phyloP scores from a whole-genome alignment of 2,797 vertebrate species.

The Euthynnus affinis region DNA sequence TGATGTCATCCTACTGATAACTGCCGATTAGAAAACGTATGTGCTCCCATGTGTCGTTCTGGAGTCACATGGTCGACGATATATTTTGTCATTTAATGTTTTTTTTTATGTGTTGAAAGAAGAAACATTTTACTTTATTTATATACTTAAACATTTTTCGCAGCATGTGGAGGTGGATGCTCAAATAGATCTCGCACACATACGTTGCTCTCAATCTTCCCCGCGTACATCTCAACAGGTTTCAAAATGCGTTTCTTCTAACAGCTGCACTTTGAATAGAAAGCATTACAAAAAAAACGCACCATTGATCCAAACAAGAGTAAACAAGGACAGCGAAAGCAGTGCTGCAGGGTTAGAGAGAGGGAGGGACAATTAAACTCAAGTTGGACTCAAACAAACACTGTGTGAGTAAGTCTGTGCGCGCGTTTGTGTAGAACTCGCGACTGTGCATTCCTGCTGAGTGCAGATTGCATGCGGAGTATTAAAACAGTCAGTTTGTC shows the following conservation, averaged over 20 bases:
- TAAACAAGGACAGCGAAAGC: neutral
- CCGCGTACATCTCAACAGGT: neutral
- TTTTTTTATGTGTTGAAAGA: too few species aligned
- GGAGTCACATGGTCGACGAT: too few species aligned
- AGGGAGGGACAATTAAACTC: neutral
- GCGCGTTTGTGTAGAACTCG: neutral
- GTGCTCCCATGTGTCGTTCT: too few species aligned
- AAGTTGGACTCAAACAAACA: constrained; percentile 3
- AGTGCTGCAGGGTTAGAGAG: neutral
- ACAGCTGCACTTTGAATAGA: constrained; percentile 7
- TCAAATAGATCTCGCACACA: neutral
- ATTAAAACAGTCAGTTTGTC: neutral
- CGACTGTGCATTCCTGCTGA: constrained; percentile 4
- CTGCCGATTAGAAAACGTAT: too few species aligned
- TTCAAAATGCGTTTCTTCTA: neutral
- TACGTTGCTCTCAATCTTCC: neutral
- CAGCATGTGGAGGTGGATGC: neutral
- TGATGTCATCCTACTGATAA: too few species aligned
- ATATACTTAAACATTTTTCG: too few species aligned
- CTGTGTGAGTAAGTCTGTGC: neutral
- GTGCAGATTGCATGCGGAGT: neutral
- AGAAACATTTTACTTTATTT: neutral
- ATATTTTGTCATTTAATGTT: too few species aligned
- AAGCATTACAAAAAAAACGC: neutral
- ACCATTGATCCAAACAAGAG: neutral